Evolutionary conservation across 2,888 invertebrate genomes (phyloP), one percentile per base, ranked within the genome.

Genomic region (Gymnoscelis rufifasciata): DNA sequence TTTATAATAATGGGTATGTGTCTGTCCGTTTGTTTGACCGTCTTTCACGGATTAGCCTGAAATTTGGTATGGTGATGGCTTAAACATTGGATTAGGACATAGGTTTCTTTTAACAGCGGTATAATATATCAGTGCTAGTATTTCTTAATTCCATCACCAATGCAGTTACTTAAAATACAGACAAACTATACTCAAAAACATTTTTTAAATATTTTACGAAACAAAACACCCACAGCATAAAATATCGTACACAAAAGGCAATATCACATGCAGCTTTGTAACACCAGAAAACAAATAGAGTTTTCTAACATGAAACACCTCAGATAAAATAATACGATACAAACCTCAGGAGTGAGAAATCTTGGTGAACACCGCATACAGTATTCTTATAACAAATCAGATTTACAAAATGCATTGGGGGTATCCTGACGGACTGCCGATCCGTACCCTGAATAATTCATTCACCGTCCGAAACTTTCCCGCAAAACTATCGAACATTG

Each of bases 381-480:
- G 71, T 77, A 80, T 74, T 68, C 73, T 57, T 76, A 80, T 76
- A 74, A 76, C 71, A 60, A 57, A 52, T 52, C 73, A 76, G 78
- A 83, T 84, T 76, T 80, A 76, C 71, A 70, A 74, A 81, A 83
- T 86, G 84, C 86, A 86, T 67, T 72, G 74, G 64, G 68, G 70
- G 65, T 66, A 55, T 45, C 52, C 75, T 87, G 88, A 88, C 79
- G 83, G 78, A 86, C 86, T 78, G 83, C 83, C 78, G 78, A 80
- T 74, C 74, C 83, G 79, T 69, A 72, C 68, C 52, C 64, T 87
- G 88, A 84, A 88, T 88, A 75, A 88, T 88, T 86, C 88, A 88
- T 83, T 70, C 67, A 60, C 64, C 66, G 60, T 65, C 78, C 74
- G 70, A 80, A 87, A 79, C 76, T 83, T 83, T 43, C 35, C 50